phyloP scores from a whole-genome alignment of 2,113 vertebrate species.

The Tragelaphus buxtoni region DNA sequence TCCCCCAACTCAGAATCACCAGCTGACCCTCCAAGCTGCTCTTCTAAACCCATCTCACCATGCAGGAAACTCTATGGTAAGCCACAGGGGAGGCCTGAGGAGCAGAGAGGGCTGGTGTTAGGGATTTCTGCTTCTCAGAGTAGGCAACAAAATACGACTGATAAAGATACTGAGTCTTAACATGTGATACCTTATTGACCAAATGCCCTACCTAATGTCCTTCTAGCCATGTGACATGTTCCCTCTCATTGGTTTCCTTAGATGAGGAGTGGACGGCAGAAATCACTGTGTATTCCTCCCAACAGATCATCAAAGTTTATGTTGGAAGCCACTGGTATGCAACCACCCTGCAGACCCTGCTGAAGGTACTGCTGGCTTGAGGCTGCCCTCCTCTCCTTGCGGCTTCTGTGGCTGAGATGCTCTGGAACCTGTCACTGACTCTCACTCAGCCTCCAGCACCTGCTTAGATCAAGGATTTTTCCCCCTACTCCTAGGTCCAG shows the following conservation, averaged over 20 bases:
- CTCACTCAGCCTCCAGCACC: background rate
- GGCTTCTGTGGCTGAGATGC: background rate
- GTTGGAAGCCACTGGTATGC: constrained; percentile 81
- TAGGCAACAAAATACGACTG: background rate
- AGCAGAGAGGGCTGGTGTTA: background rate
- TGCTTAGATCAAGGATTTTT: background rate
- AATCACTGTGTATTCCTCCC: constrained; percentile 68
- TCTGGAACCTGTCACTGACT: background rate
- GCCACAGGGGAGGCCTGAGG: background rate
- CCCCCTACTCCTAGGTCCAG: background rate
- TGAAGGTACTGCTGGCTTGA: constrained; percentile 73
- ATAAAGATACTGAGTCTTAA: background rate
- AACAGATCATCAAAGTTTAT: constrained; percentile 81
- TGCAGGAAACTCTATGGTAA: background rate
- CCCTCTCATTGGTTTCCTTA: constrained; percentile 42
- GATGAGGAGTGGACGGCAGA: constrained; percentile 71
- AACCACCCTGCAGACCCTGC: constrained; percentile 78
- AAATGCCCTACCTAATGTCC: background rate
- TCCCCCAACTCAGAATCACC: background rate
- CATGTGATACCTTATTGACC: background rate
- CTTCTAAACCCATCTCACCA: background rate
- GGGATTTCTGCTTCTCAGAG: background rate
- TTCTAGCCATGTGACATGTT: background rate
- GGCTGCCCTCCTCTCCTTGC: background rate
- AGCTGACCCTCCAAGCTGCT: background rate